Conservation (phyloP, 2,797 vertebrate genomes). For the Kryptopterus vitreolus region DNA sequence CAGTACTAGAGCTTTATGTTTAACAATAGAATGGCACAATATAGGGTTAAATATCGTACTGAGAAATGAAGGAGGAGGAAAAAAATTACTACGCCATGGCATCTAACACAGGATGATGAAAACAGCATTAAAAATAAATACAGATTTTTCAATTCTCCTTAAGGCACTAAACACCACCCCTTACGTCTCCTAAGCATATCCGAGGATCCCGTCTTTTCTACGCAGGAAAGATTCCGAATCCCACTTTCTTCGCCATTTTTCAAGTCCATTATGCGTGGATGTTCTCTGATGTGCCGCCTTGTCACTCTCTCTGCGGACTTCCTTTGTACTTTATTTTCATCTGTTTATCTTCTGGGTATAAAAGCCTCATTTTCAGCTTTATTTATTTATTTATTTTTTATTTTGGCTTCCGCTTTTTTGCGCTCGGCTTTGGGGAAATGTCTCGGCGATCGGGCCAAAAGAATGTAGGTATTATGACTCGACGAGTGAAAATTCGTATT, state of each 20-base stretch:
- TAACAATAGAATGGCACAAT: conserved; percentile 16
- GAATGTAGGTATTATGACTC: conserved; percentile 13
- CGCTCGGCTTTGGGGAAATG: conserved; percentile 18
- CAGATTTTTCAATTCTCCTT: no score
- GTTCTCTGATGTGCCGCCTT: background rate
- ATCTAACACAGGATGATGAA: background rate
- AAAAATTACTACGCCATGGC: background rate
- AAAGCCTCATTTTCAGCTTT: conserved; percentile 18
- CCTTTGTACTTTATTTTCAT: conserved; percentile 26
- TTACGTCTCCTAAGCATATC: background rate
- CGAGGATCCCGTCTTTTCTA: background rate
- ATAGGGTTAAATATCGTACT: conserved; percentile 11
- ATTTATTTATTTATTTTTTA: conserved; percentile 20
- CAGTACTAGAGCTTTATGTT: conserved; percentile 1
- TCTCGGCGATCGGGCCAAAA: conserved; percentile 14
- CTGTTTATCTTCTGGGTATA: conserved; percentile 19
- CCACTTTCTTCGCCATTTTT: no score
- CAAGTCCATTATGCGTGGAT: no score
- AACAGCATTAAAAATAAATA: background rate
- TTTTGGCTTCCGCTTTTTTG: conserved; percentile 32
- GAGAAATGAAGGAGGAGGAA: background rate
- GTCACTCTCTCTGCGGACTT: background rate
- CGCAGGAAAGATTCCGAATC: no score
- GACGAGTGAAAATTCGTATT: conserved; percentile 4
- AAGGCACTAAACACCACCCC: background rate